phyloP scores from a whole-genome alignment of 2,113 vertebrate species.

The Pyrgilauda ruficollis region DNA sequence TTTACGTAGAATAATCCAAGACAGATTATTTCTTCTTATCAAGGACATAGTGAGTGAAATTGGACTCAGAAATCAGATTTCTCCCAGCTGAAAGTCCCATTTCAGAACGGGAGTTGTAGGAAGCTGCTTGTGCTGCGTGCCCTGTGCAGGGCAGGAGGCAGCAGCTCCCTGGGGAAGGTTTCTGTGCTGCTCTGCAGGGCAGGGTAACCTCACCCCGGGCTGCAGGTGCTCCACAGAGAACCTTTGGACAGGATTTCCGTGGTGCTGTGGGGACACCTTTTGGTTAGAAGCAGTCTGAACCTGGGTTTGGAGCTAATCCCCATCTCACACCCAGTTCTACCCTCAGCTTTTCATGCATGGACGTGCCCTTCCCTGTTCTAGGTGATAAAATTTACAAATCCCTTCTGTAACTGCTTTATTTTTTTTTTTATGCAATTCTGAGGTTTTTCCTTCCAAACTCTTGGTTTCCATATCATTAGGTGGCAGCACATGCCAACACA shows the following conservation, averaged over 20 bases:
- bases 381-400: too few relatives aligned
- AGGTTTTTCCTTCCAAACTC: fast-evolving
- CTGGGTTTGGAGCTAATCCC: fast-evolving
- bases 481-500: constrained; percentile 10
- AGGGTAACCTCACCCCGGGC: not conserved
- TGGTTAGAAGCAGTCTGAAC: not conserved
- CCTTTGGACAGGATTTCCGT: not conserved
- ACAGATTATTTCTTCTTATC: not conserved
- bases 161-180: not conserved
- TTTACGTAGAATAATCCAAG: fast-evolving
- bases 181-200: fast-evolving
- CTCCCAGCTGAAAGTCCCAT: not conserved
- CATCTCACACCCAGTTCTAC: fast-evolving
- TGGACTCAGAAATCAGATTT: not conserved
- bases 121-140: fast-evolving
- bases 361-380: fast-evolving
- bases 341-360: fast-evolving
- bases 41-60: not conserved
- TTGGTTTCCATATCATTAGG: not conserved
- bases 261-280: not conserved
- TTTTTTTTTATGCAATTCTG: not conserved
- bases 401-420: not conserved
- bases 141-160: fast-evolving
- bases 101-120: fast-evolving
- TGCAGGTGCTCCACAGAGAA: not conserved